phyloP scores from a whole-genome alignment of 1,140 invertebrate genomes.

The Caenorhabditis inopinata region DNA sequence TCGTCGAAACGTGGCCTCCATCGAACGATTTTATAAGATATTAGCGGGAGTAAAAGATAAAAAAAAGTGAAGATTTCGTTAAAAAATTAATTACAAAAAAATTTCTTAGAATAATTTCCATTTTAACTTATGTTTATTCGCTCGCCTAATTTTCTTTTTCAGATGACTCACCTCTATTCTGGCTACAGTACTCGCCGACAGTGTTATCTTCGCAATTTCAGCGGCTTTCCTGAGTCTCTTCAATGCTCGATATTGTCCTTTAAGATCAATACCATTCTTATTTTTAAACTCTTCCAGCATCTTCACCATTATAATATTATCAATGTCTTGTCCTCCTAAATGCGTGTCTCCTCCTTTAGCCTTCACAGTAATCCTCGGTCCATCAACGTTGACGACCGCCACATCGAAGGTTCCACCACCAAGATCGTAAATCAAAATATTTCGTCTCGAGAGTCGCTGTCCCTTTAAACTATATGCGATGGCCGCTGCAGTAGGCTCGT shows the following conservation, averaged over 20 bases:
- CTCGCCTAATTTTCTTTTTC: no score
- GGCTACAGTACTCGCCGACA: constrained; percentile 73
- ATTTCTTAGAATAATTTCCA: constrained; percentile 75
- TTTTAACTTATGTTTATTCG: constrained; percentile 86
- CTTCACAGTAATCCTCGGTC: constrained; percentile 72
- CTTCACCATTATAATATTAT: constrained; percentile 71
- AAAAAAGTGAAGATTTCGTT: no score
- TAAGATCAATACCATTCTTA: constrained; percentile 70
- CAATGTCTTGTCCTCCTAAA: constrained; percentile 71
- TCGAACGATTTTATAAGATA: no score
- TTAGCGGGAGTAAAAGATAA: no score
- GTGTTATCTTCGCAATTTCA: constrained; percentile 75
- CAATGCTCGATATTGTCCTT: constrained; percentile 69
- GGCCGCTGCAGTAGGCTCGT: constrained; percentile 97
- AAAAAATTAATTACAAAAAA: no score
- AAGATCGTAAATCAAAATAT: constrained; percentile 96
- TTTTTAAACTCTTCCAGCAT: constrained; percentile 72
- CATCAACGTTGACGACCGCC: constrained; percentile 75
- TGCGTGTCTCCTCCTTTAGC: constrained; percentile 82
- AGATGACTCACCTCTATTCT: constrained; percentile 11
- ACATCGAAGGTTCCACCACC: constrained; percentile 99
- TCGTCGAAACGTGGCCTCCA: no score
- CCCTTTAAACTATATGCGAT: constrained; percentile 84
- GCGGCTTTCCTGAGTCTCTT: constrained; percentile 70
- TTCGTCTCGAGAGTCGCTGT: constrained; percentile 79